Evolutionary conservation across 2,888 invertebrate genomes (phyloP).

Genomic region (Sesamia inferens): DNA sequence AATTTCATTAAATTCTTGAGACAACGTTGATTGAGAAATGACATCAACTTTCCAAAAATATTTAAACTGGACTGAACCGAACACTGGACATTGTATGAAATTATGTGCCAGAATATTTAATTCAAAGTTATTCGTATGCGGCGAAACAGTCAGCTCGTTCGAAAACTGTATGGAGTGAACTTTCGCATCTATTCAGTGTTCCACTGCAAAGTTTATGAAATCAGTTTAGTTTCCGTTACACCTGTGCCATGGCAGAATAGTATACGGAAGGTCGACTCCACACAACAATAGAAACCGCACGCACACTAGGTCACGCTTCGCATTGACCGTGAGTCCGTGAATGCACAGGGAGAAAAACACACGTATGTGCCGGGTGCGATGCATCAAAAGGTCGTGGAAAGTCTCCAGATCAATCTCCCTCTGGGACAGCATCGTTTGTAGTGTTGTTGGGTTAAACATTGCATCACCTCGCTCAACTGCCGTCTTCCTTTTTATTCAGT

Average conservation of each 20-base stretch:
- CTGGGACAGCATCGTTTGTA: too few species aligned
- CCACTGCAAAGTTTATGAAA: conserved; percentile 68
- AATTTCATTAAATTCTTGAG: neutral
- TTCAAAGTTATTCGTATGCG: neutral
- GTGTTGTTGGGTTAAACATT: too few species aligned
- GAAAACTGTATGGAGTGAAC: conserved; percentile 5
- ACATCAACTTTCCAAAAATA: neutral
- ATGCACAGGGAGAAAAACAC: neutral
- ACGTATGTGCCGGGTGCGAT: too few species aligned
- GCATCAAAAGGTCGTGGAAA: too few species aligned
- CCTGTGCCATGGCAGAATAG: conserved; percentile 51
- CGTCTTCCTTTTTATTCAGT: too few species aligned
- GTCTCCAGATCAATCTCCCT: too few species aligned
- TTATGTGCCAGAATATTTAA: neutral
- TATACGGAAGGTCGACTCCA: neutral
- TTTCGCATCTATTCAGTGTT: conserved; percentile 9
- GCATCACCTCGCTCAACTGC: too few species aligned
- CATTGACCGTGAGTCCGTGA: neutral
- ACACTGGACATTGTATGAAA: neutral
- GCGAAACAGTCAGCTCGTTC: neutral
- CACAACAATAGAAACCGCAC: neutral
- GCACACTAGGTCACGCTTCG: neutral
- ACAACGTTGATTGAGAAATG: neutral
- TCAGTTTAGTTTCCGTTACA: conserved; percentile 72
- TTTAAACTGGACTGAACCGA: neutral